Conservation (phyloP, 1,140 invertebrate species). For the Drosophila subobscura region DNA sequence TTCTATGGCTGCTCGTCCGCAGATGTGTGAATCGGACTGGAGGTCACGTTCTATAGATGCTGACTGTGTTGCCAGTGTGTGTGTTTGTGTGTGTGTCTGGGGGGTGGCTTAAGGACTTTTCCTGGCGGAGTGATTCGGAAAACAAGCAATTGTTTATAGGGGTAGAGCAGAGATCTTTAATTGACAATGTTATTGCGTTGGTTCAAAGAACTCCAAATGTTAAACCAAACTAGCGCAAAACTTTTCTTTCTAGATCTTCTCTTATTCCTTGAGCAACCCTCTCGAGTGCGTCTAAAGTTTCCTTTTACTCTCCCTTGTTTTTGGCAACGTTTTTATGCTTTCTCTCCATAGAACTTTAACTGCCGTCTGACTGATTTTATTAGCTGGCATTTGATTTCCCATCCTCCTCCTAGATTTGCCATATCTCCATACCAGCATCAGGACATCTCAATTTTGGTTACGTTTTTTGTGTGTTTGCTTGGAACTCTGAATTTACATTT, state of each 20-base stretch:
- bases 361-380: constrained; percentile 66
- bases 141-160: too few relatives aligned
- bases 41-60: constrained; percentile 47
- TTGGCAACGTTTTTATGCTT: constrained; percentile 12
- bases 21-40: constrained; percentile 34
- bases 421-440: constrained; percentile 17
- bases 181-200: neutral
- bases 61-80: constrained; percentile 24
- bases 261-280: neutral
- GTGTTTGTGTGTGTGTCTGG: neutral
- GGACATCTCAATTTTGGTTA: constrained; percentile 58
- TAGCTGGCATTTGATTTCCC: constrained; percentile 49
- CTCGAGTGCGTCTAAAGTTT: constrained; percentile 1
- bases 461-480: constrained; percentile 40
- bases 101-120: constrained; percentile 30
- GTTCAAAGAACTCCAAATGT: neutral
- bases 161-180: too few relatives aligned
- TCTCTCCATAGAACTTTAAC: constrained; percentile 40
- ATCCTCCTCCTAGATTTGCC: neutral
- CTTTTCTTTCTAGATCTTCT: neutral
- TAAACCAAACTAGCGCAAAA: neutral
- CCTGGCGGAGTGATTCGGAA: too few relatives aligned
- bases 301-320: neutral
- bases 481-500: constrained; percentile 57
- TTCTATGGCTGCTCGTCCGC: constrained; percentile 4